Evolutionary conservation across 2,888 invertebrate species (phyloP).

Genomic region (Hemicrepidius hirtus): DNA sequence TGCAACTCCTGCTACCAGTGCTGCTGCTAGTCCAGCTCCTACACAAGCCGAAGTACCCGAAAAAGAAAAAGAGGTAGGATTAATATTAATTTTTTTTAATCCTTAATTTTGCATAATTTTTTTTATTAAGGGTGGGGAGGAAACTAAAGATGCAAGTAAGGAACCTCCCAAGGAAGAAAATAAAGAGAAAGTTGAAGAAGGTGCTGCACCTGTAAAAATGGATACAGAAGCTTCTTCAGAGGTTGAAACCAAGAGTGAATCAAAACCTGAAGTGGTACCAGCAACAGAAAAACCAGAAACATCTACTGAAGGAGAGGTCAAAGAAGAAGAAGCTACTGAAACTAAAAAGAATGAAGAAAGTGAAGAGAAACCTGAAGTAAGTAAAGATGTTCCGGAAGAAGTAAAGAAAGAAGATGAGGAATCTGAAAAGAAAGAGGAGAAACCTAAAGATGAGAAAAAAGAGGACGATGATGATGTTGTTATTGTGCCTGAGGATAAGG

Average conservation of each 20-base stretch:
- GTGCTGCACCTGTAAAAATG: slow-evolving; percentile 58
- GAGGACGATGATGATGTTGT: slow-evolving; percentile 81
- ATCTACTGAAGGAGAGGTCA: slow-evolving; percentile 58
- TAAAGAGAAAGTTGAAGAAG: slow-evolving; percentile 64
- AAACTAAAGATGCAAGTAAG: slow-evolving; percentile 67
- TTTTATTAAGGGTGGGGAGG: slow-evolving; percentile 66
- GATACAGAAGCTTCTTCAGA: slow-evolving; percentile 57
- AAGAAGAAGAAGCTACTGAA: slow-evolving; percentile 71
- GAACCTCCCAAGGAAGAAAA: slow-evolving; percentile 67
- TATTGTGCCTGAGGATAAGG: slow-evolving; percentile 75
- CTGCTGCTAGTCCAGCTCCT: slow-evolving; percentile 85
- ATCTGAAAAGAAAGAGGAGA: slow-evolving; percentile 70
- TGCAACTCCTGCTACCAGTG: slow-evolving; percentile 80
- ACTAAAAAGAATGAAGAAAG: slow-evolving; percentile 75
- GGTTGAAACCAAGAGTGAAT: slow-evolving; percentile 59
- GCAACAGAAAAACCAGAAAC: slow-evolving; percentile 56
- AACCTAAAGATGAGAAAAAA: slow-evolving; percentile 72
- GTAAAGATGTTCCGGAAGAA: slow-evolving; percentile 57
- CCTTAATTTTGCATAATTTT: slow-evolving; percentile 6
- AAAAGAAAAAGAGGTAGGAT: slow-evolving; percentile 69
- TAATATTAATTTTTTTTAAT: background rate
- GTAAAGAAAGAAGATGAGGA: slow-evolving; percentile 70
- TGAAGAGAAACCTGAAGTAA: slow-evolving; percentile 78
- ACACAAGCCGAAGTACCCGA: slow-evolving; percentile 66
- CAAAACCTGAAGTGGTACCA: slow-evolving; percentile 62